A percentile compares a stretch with the other conserved stretches of the same genome.
These are phyloP conservation scores for Amyelois transitella DNA, from an alignment of 1,140 invertebrate species.

Conservation along the genomic window DNA sequence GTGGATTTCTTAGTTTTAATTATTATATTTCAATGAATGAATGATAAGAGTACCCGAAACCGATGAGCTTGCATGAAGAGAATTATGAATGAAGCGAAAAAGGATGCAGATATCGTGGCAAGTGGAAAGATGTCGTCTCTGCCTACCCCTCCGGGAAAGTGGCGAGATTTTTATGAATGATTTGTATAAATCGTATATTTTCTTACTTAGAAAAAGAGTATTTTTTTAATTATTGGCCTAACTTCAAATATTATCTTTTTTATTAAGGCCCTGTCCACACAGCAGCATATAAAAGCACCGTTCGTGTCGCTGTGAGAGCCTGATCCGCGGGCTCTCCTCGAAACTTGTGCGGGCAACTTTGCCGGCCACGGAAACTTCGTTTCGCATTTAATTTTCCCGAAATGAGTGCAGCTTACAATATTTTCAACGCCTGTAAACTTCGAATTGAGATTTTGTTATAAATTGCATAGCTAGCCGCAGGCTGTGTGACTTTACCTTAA, in stretches of 20 bases:
- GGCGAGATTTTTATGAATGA: too few species aligned
- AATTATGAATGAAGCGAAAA: too few species aligned
- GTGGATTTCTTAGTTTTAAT: too few species aligned
- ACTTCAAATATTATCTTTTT: not conserved
- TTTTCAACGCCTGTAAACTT: conserved; percentile 62
- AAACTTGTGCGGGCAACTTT: conserved; percentile 68
- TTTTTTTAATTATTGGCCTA: too few species aligned
- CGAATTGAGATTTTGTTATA: conserved; percentile 53
- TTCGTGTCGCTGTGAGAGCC: conserved; percentile 21
- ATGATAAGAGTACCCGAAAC: too few species aligned
- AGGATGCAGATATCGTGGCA: too few species aligned
- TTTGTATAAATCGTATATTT: too few species aligned
- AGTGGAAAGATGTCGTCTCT: too few species aligned
- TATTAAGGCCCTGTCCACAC: not conserved
- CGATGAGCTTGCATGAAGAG: too few species aligned
- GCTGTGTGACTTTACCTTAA: conserved; percentile 32
- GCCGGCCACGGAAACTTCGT: conserved; percentile 60
- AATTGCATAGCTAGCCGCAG: conserved; percentile 56
- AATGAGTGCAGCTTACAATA: conserved; percentile 69
- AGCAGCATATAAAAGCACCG: conserved; percentile 22
- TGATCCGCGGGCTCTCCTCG: conserved; percentile 38
- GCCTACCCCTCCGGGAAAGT: too few species aligned
- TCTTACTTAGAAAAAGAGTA: too few species aligned
- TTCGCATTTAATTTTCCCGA: conserved; percentile 70
- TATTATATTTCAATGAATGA: too few species aligned